Conservation (phyloP, 1,140 invertebrate species). For the Drosophila oshimai region DNA sequence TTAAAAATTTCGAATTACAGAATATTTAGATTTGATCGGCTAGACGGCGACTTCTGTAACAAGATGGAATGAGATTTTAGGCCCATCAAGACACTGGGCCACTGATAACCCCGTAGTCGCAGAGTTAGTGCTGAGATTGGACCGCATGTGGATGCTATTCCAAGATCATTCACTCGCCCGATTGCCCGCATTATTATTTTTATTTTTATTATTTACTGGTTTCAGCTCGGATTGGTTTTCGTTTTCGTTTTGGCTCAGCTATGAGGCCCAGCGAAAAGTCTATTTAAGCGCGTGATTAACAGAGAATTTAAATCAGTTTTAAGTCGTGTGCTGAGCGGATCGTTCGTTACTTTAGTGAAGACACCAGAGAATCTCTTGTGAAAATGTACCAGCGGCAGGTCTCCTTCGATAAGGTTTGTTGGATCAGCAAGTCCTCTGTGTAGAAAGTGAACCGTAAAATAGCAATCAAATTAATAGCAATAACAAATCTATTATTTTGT, state of each 20-base stretch:
- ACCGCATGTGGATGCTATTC: constrained; percentile 60
- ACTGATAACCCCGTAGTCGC: constrained; percentile 60
- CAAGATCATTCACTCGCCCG: constrained; percentile 42
- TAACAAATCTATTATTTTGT: constrained; percentile 17
- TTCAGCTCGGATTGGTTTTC: constrained; percentile 44
- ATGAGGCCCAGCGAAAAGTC: constrained; percentile 45
- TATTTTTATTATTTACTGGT: constrained; percentile 50
- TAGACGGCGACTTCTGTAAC: constrained; percentile 25
- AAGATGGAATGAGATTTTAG: constrained; percentile 31
- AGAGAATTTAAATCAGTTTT: constrained; percentile 59
- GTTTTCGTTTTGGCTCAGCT: constrained; percentile 50
- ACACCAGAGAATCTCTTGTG: not conserved
- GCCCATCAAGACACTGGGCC: constrained; percentile 15
- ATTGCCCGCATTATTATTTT: constrained; percentile 43
- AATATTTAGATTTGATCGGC: constrained; percentile 10
- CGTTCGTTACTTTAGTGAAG: constrained; percentile 25
- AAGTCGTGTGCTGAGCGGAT: constrained; percentile 45
- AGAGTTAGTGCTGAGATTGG: constrained; percentile 22
- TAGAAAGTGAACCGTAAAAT: constrained; percentile 22
- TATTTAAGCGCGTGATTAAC: constrained; percentile 57
- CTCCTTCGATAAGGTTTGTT: constrained; percentile 79
- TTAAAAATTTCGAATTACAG: too few relatives aligned
- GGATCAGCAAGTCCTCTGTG: constrained; percentile 16
- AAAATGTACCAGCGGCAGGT: constrained; percentile 76
- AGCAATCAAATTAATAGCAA: constrained; percentile 35